Percentiles rank a stretch among this genome's conserved stretches.
These are phyloP conservation scores for Altica lythri DNA, from an alignment of 2,888 invertebrate species.

Conservation along the genomic window DNA sequence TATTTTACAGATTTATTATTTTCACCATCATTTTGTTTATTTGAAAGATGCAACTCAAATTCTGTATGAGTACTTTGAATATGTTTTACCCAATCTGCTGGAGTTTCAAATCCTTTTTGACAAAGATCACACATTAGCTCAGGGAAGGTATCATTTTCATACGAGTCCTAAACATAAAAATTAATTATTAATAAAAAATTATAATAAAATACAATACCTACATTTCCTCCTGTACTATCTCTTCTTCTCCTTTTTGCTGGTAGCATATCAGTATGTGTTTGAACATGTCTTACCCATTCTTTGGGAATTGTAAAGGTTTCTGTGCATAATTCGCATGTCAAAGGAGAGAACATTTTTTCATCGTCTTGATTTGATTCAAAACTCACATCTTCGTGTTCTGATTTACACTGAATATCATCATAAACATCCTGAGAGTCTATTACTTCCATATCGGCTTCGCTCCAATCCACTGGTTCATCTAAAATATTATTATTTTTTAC, in stretches of 20 bases:
- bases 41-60: constrained; percentile 75
- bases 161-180: constrained; percentile 67
- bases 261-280: constrained; percentile 72
- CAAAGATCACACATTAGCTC: constrained; percentile 79
- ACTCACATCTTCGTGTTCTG: constrained; percentile 59
- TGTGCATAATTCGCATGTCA: constrained; percentile 82
- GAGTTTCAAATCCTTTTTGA: constrained; percentile 75
- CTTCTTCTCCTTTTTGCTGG: constrained; percentile 65
- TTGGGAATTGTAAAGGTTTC: constrained; percentile 82
- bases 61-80: constrained; percentile 85
- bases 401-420: constrained; percentile 72
- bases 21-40: constrained; percentile 56
- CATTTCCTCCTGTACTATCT: constrained; percentile 52
- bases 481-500: too few relatives aligned
- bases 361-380: constrained; percentile 68
- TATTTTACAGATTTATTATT: too few relatives aligned
- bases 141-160: constrained; percentile 71
- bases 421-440: constrained; percentile 69
- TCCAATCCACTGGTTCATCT: constrained; percentile 76
- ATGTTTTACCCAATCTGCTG: constrained; percentile 86
- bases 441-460: constrained; percentile 62
- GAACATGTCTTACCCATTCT: constrained; percentile 83
- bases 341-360: constrained; percentile 72
- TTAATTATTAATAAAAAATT: not conserved
- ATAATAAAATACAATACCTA: not conserved